Base-by-base conservation (phyloP, 1,140 invertebrate genomes). In the Carposina sasakii region DNA sequence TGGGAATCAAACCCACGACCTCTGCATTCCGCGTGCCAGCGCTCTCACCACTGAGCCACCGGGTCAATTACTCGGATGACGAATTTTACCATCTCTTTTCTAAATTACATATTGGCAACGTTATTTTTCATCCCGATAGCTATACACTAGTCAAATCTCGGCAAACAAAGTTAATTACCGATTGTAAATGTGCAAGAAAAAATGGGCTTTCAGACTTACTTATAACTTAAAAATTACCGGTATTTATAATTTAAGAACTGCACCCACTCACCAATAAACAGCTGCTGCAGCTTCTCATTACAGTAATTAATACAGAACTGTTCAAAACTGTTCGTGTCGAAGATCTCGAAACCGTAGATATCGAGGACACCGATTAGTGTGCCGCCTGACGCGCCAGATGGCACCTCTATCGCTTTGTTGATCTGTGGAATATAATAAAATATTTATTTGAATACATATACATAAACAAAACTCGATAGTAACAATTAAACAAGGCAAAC, bases 331-430 rank as follows among this genome's bases (percentile, higher is more conserved):
- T 98, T 98, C 5, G 89, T 89, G 48, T 98, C 95, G 81, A 98
- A 98, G 53, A 98, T 97, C 87, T 99, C 97, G 86, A 99, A 98
- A 12, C 97, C 97, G 76, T 98, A 98, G 69, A 98, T 99, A 69
- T 99, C 97, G 19, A 99, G 85, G 2, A 99, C 96, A 15, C 97
- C 96, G 60, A 99, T 98, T 1, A 98, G 89, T 0, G 94, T 95
- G 71, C 92, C 92, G 62, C 89, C 90, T 53, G 91, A 91, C n/a
- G 81, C 85, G 66, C 87, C 89, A 39, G 72, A 74, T 12, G 81
- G 85, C 1, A 91, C 89, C 45, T 92, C 89, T 47, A 97, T 96
- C 0, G 93, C 93, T 39, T 90, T 86, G 84, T 99, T 99, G 30
- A 98, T 95, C 69, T 93, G 64, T 10, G 8, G n/a, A n/a, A n/a